Percentiles rank a stretch among this genome's conserved stretches.
Conservation (phyloP, 2,888 invertebrate genomes). For the Tuta absoluta region DNA sequence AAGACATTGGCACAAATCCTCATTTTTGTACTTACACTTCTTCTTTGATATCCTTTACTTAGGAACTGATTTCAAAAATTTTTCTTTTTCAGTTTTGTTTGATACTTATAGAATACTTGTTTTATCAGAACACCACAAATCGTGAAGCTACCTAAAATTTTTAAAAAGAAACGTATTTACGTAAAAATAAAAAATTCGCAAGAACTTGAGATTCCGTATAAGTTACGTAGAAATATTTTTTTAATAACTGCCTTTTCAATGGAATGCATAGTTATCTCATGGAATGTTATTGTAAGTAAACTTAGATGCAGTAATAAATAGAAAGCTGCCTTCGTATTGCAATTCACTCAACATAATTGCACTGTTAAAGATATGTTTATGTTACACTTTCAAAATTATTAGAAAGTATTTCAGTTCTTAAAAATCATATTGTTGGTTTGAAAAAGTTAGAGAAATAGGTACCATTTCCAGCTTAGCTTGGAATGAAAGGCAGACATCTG, state of each 20-base stretch:
- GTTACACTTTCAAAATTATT: background rate
- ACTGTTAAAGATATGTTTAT: background rate
- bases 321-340: conserved; percentile 7
- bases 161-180: background rate
- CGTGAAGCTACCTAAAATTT: background rate
- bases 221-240: background rate
- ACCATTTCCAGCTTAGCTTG: background rate
- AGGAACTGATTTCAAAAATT: conserved; percentile 25
- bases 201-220: background rate
- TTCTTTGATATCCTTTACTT: conserved; percentile 27
- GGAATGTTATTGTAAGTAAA: conserved; percentile 1
- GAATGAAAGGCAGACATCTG: background rate
- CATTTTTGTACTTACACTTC: conserved; percentile 29
- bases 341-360: conserved; percentile 10
- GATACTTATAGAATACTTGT: background rate
- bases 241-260: background rate
- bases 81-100: background rate
- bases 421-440: no score
- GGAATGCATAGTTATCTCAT: conserved; percentile 14
- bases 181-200: background rate
- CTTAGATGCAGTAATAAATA: background rate
- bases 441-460: no score
- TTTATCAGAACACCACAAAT: background rate
- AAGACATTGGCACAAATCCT: conserved; percentile 29
- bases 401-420: conserved; percentile 2